Evolutionary conservation across 2,888 invertebrate species (phyloP), one percentile per base, ranked within the genome.

Genomic region (Erebia epiphron): DNA sequence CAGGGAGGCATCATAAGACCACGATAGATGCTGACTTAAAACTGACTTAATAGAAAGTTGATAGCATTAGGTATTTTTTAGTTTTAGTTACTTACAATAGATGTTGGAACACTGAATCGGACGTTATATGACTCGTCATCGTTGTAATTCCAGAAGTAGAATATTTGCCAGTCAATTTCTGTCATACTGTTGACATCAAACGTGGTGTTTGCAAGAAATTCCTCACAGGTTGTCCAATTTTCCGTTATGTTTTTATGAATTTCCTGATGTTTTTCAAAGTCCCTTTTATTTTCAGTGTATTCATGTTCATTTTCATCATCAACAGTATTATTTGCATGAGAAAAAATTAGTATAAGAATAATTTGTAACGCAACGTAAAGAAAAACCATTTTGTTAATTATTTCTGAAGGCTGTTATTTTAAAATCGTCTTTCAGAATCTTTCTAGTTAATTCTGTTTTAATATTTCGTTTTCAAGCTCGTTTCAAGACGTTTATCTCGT

Each of bases 91-190:
- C 86, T 73, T 68, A 89, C 90, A 78, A 75, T 54, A 13, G 77
- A 71, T 1, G 82, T 74, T 0, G 89, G 82, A 2, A 77, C 56
- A 58, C 82, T 83, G 70, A 89, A 90, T 69, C 76, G 82, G 0
- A 89, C 75, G 16, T 80, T 78, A 67, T 86, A 86, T 2, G 78
- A 80, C 1, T 77, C 73, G 35, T 86, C 85, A 1, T 73, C 73
- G 0, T 79, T 74, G 26, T 76, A 74, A 62, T 79, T 83, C 88
- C 89, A 91, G 50, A 83, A 85, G 73, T 83, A 90, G 62, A 89
- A 89, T 46, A 87, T 86, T 68, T 80, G 83, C 90, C 90, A 91
- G 46, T 89, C 86, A 0, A 86, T 74, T 57, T 86, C 82, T 0
- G 89, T 1, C 0, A 90, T 72, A 8, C 75, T 79, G 0, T 70